Evolutionary conservation across 1,140 invertebrate genomes (phyloP), one percentile per base, ranked within the genome.

Genomic region (Drosophila pandora): DNA sequence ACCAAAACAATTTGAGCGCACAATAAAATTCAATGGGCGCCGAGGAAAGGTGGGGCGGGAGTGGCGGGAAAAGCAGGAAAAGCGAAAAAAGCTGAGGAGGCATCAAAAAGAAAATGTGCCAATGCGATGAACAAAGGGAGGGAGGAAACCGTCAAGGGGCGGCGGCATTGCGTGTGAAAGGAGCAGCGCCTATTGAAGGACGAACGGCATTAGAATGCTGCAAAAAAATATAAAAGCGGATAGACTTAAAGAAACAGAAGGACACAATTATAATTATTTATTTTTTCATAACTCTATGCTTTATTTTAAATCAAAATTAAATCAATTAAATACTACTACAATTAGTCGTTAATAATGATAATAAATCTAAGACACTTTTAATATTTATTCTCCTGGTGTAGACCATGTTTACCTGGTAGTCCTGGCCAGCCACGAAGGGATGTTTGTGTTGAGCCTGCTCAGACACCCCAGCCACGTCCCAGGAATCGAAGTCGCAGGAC

Each of bases 1-100:
- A 88, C 84, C 76, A 88, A 88, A 88, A 88, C 83, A 88, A 88
- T 88, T 88, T 89, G 63, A 88, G 84, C 70, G 68, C 72, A 88
- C 84, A 88, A 88, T 88, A 83, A 89, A 88, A 88, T 79, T 88
- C 76, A 89, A 88, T 83, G 76, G 76, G 59, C 64, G 55, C 60
- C 73, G 22, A n/a, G 59, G 63, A 57, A 59, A 60, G 52, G 53
- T 54, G 53, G 53, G 57, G 39, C 49, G 41, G 57, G 37, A 73
- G 62, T 28, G 25, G 25, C 25, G 25, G 25, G 25, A 25, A 50
- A 37, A 37, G 17, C 52, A 17, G 30, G 22, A 39, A 47, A 49
- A 52, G 48, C 28, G 49, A 37, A 56, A 56, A 58, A 82, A 58
- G 55, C 50, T 65, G 62, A 76, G 80, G 52, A 69, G 76, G 67